Base-by-base conservation (phyloP, 2,888 invertebrate genomes). In the Mythimna vitellina region DNA sequence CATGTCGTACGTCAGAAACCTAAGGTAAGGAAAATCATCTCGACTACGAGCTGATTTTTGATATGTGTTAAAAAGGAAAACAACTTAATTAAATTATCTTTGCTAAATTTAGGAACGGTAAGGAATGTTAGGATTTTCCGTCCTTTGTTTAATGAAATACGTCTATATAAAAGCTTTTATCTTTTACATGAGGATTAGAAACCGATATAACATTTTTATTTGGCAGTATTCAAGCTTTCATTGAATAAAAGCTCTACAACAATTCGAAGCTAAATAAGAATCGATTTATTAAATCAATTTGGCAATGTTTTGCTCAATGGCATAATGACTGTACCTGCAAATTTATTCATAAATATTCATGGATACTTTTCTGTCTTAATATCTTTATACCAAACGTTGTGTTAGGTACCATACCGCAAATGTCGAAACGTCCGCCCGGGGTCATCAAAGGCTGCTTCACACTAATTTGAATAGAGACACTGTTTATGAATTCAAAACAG, bases 401-500 rank as follows among this genome's bases (percentile, higher is more conserved):
- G 58, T 71, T 66, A 25, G 78, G 78, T 76, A 67, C 60, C 49
- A 51, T 60, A 80, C 70, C 69, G 84, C 85, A 68, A 88, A 86
- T 88, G 85, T 85, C 75, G 80, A 85, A 89, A 84, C 80, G 79
- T 76, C 72, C 78, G 83, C 79, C 75, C 84, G 88, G 87, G 91
- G 89, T 89, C 89, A 89, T 86, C 86, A 85, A 86, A 89, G 88
- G 87, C 88, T 87, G 87, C 82, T 87, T 86, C 86, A 87, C 87
- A 89, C 87, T 86, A 77, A 90, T 90, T 90, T 91, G 88, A 89
- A 91, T 91, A 87, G 85, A 86, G 85, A 86, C 88, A 87, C 86
- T 88, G 87, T 89, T 91, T 91, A 83, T 88, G 89, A 90, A 92
- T 91, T 91, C 90, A 88, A 87, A 89, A 87, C 87, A 86, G 87